phyloP scores from a whole-genome alignment of 2,888 invertebrate genomes.

The Ophraella communa region DNA sequence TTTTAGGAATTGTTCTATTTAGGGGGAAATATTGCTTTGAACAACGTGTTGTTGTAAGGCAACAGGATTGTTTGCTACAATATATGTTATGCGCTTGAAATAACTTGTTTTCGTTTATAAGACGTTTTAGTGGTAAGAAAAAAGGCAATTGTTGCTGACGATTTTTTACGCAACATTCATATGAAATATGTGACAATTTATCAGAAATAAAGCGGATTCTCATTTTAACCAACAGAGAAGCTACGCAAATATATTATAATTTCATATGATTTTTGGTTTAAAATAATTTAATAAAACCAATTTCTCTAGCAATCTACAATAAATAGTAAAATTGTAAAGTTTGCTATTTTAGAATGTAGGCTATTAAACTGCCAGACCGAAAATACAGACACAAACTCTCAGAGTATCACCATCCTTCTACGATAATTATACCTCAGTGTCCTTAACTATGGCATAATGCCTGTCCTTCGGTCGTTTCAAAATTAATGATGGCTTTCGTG shows the following conservation, averaged over 20 bases:
- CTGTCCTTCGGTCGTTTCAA: slow-evolving; percentile 50
- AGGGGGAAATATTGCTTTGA: slow-evolving; percentile 24
- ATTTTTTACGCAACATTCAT: slow-evolving; percentile 32
- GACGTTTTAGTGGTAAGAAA: slow-evolving; percentile 40
- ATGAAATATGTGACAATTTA: background rate
- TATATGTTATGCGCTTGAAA: slow-evolving; percentile 16
- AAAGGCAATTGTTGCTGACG: slow-evolving; percentile 44
- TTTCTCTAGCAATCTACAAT: too few relatives aligned
- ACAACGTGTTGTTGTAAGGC: slow-evolving; percentile 25
- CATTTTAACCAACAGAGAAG: too few relatives aligned
- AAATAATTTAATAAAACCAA: too few relatives aligned
- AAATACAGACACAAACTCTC: background rate
- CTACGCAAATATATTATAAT: too few relatives aligned
- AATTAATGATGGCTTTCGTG: slow-evolving; percentile 50
- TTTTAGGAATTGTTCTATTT: slow-evolving; percentile 29
- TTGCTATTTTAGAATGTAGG: background rate
- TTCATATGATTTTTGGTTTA: too few relatives aligned
- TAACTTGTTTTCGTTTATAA: slow-evolving; percentile 5
- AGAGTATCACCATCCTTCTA: slow-evolving; percentile 49
- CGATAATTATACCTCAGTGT: slow-evolving; percentile 53
- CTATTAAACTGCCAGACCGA: background rate
- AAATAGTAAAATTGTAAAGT: background rate
- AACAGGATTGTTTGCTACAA: slow-evolving; percentile 17
- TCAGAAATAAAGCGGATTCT: background rate
- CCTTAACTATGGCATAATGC: slow-evolving; percentile 54